These are phyloP conservation scores for Nerophis lumbriciformis DNA, from an alignment of 2,113 vertebrate species.

Conservation along the genomic window DNA sequence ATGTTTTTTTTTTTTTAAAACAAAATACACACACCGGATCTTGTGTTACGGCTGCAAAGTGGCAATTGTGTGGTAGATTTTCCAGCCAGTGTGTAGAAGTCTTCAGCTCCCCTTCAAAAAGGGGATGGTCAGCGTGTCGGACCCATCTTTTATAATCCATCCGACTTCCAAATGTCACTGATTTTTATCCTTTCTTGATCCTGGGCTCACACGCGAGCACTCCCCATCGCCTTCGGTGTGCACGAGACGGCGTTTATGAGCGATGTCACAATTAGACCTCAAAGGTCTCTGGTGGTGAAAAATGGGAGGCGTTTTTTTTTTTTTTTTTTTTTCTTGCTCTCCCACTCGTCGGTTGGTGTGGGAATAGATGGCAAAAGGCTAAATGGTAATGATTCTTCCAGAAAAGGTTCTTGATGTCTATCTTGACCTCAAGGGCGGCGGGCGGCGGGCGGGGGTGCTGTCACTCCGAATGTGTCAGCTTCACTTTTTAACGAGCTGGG, in stretches of 20 bases:
- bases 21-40: no score
- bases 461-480: not conserved
- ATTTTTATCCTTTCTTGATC: slow-evolving; percentile 50
- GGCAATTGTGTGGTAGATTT: no score
- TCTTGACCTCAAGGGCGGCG: slow-evolving; percentile 22
- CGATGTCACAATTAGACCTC: slow-evolving; percentile 67
- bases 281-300: slow-evolving; percentile 58
- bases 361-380: slow-evolving; percentile 47
- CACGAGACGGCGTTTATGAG: slow-evolving; percentile 46
- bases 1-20: no score
- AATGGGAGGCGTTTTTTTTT: slow-evolving; percentile 45
- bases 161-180: slow-evolving; percentile 64
- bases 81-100: no score
- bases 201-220: no score
- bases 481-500: not conserved
- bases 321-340: not conserved
- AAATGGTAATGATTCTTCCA: slow-evolving; percentile 45
- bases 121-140: no score
- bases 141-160: slow-evolving; percentile 36
- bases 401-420: slow-evolving; percentile 45
- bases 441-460: not conserved
- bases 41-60: no score
- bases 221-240: slow-evolving; percentile 30
- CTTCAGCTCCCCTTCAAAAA: no score
- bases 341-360: slow-evolving; percentile 1